These are phyloP conservation scores for Tamandua tetradactyla DNA, from an alignment of 2,797 vertebrate species.

Conservation along the genomic window DNA sequence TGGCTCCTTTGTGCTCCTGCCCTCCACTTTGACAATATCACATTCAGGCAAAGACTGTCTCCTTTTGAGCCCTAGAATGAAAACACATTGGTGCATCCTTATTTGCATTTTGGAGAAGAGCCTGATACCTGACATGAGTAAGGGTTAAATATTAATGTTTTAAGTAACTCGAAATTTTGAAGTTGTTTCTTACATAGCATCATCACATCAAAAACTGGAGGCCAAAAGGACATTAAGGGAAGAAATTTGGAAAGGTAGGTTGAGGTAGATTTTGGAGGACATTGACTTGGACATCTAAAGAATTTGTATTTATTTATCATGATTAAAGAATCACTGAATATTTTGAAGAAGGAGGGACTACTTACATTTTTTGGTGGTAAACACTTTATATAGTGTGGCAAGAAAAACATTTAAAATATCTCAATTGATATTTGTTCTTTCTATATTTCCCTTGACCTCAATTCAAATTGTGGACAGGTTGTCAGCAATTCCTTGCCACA, in stretches of 20 bases:
- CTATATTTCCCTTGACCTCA: not conserved
- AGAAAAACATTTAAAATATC: not conserved
- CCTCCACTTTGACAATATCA: fast-evolving
- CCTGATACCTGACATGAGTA: not conserved
- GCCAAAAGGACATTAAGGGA: fast-evolving
- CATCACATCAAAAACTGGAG: not conserved
- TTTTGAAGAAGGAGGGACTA: not conserved
- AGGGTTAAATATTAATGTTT: not conserved
- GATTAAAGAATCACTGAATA: not conserved
- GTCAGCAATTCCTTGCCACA: not conserved
- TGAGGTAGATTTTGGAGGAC: not conserved
- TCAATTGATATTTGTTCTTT: not conserved
- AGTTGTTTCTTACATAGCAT: not conserved
- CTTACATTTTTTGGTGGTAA: not conserved
- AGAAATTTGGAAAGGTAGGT: not conserved
- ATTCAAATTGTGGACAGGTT: not conserved
- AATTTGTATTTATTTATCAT: not conserved
- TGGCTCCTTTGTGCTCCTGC: no score
- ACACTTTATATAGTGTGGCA: not conserved
- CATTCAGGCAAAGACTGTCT: not conserved
- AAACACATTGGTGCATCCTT: not conserved
- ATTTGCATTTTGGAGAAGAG: not conserved
- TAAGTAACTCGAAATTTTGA: not conserved
- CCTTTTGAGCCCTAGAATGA: not conserved
- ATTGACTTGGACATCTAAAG: not conserved